phyloP scores from a whole-genome alignment of 2,888 invertebrate genomes.

The Corythucha ciliata region DNA sequence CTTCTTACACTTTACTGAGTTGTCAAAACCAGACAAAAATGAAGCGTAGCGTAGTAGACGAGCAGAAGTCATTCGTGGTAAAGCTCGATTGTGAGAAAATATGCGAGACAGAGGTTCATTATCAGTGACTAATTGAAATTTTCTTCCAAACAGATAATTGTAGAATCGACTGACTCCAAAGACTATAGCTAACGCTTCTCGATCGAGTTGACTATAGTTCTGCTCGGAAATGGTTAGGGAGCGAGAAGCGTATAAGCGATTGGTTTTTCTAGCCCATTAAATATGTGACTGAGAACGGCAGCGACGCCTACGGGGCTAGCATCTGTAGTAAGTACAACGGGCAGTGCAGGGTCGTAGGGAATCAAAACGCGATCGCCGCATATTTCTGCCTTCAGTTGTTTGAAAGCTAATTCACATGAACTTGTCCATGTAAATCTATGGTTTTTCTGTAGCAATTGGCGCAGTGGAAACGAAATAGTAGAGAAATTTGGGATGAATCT shows the following conservation, averaged over 20 bases:
- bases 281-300: conserved; percentile 21
- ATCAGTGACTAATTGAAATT: conserved; percentile 21
- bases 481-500: conserved; percentile 15
- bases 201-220: conserved; percentile 10
- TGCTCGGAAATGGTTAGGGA: conserved; percentile 30
- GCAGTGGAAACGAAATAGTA: conserved; percentile 6
- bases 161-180: conserved; percentile 18
- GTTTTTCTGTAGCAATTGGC: conserved; percentile 3
- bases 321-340: conserved; percentile 27
- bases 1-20: conserved; percentile 5
- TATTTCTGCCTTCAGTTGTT: conserved; percentile 31
- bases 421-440: conserved; percentile 23
- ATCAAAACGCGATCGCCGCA: conserved; percentile 16
- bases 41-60: conserved; percentile 1
- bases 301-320: conserved; percentile 25
- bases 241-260: conserved; percentile 29
- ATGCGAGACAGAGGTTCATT: conserved; percentile 19
- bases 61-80: conserved; percentile 1
- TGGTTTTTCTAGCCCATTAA: conserved; percentile 6
- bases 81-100: neutral
- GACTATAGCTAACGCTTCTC: conserved; percentile 7
- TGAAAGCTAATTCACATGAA: conserved; percentile 30
- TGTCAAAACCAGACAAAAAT: conserved; percentile 4
- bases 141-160: conserved; percentile 2
- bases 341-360: conserved; percentile 29